Evolutionary conservation across 2,888 invertebrate genomes (phyloP), one percentile per base, ranked within the genome.

Genomic region (Chloromyia formosa): DNA sequence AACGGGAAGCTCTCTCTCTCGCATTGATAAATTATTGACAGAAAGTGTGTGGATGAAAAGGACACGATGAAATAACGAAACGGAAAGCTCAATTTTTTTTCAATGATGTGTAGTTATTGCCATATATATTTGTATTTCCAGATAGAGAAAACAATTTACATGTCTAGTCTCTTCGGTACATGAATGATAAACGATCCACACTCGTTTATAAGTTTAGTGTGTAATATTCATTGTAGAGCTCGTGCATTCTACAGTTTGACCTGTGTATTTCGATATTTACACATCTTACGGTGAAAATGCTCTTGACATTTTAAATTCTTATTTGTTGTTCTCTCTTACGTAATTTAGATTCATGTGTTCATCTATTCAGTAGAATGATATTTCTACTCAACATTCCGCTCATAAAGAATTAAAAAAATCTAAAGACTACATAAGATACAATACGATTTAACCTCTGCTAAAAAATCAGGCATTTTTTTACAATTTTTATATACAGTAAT

Each of bases 81-180:
- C 27, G 27, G 12, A 20, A 73, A 73, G 61, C 73, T 61, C 60
- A 73, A 73, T 23, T 58, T 58, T 73, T 58, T n/a, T 56, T 56
- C 56, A 35, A 35, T 35, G 27, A 35, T 35, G 27, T 35, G 72
- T 72, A 72, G 72, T 73, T 49, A 49, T 60, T 60, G 61, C 61
- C 60, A 73, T 35, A 35, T 35, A 35, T 73, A 60, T 73, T 58
- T 72, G n/a, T 58, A 72, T 56, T 53, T 72, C 20, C 56, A 72
- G 42, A 42, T 56, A 72, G 60, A 58, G 40, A 72, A 72, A 72
- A 73, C 49, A 35, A 35, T 35, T 35, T 35, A 35, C 27, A 61
- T 18, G 42, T 73, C 71, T 71, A 71, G 71, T 71, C 71, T 71
- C 14, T 71, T 71, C 40, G 56, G 71, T 71, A 71, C 58, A 71